Conservation (phyloP, 1,140 invertebrate genomes). For the Lepidurus packardi region DNA sequence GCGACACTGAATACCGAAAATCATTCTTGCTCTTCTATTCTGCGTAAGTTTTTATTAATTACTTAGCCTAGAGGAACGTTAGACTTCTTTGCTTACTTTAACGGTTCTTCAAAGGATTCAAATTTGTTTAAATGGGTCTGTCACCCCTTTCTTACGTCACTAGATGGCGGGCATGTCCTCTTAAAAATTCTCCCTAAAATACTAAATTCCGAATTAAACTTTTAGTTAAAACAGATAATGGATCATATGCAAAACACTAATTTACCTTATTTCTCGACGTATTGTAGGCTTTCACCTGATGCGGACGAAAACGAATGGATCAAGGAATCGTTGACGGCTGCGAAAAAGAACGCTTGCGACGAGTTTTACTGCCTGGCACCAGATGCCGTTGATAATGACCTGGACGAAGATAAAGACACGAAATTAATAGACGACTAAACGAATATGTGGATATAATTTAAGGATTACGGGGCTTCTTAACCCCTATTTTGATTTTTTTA, state of each 20-base stretch:
- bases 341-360: conserved; percentile 32
- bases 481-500: neutral
- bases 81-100: neutral
- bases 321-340: conserved; percentile 33
- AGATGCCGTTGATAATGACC: conserved; percentile 11
- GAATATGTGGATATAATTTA: neutral
- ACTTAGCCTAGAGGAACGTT: too few relatives aligned
- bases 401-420: conserved; percentile 15
- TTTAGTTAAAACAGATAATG: too few relatives aligned
- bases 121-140: neutral
- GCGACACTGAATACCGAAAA: conserved; percentile 27
- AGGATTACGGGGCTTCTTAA: neutral
- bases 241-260: neutral
- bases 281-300: conserved; percentile 33
- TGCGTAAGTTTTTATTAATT: conserved; percentile 27
- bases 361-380: conserved; percentile 34
- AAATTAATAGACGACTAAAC: neutral
- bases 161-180: neutral
- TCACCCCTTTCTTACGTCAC: too few relatives aligned
- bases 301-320: conserved; percentile 34
- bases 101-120: neutral
- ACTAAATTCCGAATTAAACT: too few relatives aligned
- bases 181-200: neutral
- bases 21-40: conserved; percentile 33
- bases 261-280: neutral